Evolutionary conservation across 2,888 invertebrate species (phyloP).

Genomic region (Sepioteuthis lessoniana): DNA sequence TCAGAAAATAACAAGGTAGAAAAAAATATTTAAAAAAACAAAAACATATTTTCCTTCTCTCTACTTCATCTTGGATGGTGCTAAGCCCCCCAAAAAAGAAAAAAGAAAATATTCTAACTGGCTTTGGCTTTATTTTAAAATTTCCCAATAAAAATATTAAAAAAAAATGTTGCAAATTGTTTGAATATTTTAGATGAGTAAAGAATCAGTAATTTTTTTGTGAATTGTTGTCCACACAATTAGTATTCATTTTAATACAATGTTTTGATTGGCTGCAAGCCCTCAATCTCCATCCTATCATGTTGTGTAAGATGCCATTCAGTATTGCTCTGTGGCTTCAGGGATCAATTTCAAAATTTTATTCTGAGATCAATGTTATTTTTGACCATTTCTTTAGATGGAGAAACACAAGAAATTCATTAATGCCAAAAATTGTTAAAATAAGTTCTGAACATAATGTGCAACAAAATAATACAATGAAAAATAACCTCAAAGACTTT

Average conservation of each 20-base stretch:
- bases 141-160: background rate
- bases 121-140: background rate
- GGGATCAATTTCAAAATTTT: background rate
- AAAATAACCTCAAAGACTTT: background rate
- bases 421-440: background rate
- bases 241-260: background rate
- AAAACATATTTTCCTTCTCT: background rate
- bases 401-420: background rate
- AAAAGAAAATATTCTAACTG: background rate
- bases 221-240: background rate
- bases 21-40: background rate
- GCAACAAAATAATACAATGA: background rate
- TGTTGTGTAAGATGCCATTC: background rate
- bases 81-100: background rate
- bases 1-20: constrained; percentile 18
- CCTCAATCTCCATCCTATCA: background rate
- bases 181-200: background rate
- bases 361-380: background rate
- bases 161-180: background rate
- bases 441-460: background rate
- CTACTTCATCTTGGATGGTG: background rate
- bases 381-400: background rate
- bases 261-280: background rate
- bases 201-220: background rate
- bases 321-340: background rate